Evolutionary conservation across 2,797 vertebrate genomes (phyloP), one percentile per base, ranked within the genome.

Genomic region (Gymnothorax reevesii): DNA sequence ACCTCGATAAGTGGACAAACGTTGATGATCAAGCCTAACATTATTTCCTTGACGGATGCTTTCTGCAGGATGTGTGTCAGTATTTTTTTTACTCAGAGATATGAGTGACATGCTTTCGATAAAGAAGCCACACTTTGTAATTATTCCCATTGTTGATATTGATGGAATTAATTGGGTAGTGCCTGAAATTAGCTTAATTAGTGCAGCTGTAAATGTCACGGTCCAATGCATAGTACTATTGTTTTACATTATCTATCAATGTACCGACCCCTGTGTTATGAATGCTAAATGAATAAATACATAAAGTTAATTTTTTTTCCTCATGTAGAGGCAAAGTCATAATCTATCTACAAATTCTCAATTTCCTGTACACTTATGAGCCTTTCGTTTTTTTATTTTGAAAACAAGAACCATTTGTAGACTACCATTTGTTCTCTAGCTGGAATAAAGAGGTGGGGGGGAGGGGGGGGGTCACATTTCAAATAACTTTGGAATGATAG

Each of bases 51-150:
- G 75, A 79, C 42, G 75, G 75, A 54, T 79, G 75, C 49, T 79
- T 54, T 79, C 75, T 54, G 42, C 75, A 52, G 75, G 75, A 79
- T 79, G 75, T 54, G 75, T 79, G 75, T 79, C 75, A 79, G 12
- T 1, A 20, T 79, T 22, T 79, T 8, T 75, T 75, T 75, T 49
- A 52, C 20, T 20, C 8, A 9, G 75, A 79, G 75, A 79, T 79
- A 79, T 22, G 75, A 79, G 75, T 54, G 75, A 79, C 89, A 94
- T 93, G 88, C 88, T 82, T 89, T 57, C 87, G 92, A 94, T 94
- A 95, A 94, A 92, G 83, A 66, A 87, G 86, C 88, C 82, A 84
- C 88, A 91, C 89, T 89, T 88, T 86, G 42, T 92, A 92, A 89
- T 88, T 89, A 54, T 57, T 82, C 52, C 17, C 12, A 59, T 57